phyloP scores from a whole-genome alignment of 2,888 invertebrate genomes.

The Leptura quadrifasciata region DNA sequence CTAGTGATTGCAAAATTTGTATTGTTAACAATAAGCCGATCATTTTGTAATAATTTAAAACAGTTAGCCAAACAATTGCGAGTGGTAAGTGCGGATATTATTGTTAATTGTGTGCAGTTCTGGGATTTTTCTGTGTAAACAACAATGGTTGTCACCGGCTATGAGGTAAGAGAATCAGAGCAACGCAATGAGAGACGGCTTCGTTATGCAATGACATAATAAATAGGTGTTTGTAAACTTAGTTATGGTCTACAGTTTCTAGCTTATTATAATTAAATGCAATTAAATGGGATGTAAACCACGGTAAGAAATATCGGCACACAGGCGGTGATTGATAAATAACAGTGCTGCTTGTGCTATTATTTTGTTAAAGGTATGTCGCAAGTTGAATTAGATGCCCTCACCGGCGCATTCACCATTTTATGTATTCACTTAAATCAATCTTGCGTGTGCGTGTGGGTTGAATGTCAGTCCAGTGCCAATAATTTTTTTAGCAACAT shows the following conservation, averaged over 20 bases:
- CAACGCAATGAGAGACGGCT: neutral
- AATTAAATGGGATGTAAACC: neutral
- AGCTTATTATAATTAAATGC: conserved; percentile 3
- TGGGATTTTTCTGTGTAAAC: conserved; percentile 31
- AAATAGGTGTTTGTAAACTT: conserved; percentile 15
- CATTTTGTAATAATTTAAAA: conserved; percentile 42
- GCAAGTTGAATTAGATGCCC: neutral
- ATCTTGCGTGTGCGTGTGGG: too few species aligned
- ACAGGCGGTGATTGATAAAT: neutral
- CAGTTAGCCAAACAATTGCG: conserved; percentile 42
- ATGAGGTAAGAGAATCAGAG: conserved; percentile 42
- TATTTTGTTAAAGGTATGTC: neutral
- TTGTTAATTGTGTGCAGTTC: conserved; percentile 26
- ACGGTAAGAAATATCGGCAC: neutral
- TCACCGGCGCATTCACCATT: conserved; percentile 6
- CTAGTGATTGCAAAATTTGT: conserved; percentile 43
- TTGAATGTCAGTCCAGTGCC: too few species aligned
- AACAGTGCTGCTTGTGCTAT: neutral
- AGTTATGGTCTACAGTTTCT: conserved; percentile 14
- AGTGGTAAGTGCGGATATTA: conserved; percentile 34
- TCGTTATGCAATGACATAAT: conserved; percentile 14
- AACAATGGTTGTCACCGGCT: conserved; percentile 41
- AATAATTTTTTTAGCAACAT: too few species aligned
- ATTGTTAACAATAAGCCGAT: conserved; percentile 39
- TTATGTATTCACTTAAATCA: too few species aligned